These are phyloP conservation scores for Scarus forsteni DNA, from an alignment of 2,797 vertebrate genomes.

Conservation along the genomic window DNA sequence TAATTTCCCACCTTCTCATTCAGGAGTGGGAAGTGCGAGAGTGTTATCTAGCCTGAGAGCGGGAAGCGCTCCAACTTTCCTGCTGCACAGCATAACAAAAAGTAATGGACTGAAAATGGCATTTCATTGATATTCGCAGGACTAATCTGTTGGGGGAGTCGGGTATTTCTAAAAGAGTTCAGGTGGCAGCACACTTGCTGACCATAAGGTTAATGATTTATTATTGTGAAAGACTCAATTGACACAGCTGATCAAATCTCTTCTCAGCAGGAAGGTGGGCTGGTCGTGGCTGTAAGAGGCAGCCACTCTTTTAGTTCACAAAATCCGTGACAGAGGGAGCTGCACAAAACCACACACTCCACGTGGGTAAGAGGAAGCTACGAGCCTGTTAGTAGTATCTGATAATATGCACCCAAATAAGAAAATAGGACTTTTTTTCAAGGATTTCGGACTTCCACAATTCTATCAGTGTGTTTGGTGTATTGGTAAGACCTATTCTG, in stretches of 20 bases:
- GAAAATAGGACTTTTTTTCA: not conserved
- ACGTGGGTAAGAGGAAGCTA: constrained; percentile 32
- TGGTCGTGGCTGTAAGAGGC: constrained; percentile 24
- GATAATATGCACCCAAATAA: constrained; percentile 10
- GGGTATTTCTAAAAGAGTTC: not conserved
- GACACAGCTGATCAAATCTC: constrained; percentile 56
- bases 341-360: constrained; percentile 10
- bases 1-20: constrained; percentile 75
- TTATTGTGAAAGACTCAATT: constrained; percentile 70
- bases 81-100: constrained; percentile 53
- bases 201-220: constrained; percentile 71
- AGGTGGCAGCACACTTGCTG: constrained; percentile 8
- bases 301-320: constrained; percentile 35
- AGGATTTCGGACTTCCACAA: not conserved
- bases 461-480: not conserved
- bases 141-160: too few relatives aligned
- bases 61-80: constrained; percentile 71
- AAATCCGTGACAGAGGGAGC: constrained; percentile 34
- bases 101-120: constrained; percentile 45
- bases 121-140: constrained; percentile 46
- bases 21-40: constrained; percentile 68
- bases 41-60: constrained; percentile 74
- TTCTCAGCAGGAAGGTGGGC: constrained; percentile 13
- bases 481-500: not conserved
- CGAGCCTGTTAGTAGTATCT: constrained; percentile 25